Evolutionary conservation across 2,888 invertebrate genomes (phyloP).

Genomic region (Bimastos eiseni): DNA sequence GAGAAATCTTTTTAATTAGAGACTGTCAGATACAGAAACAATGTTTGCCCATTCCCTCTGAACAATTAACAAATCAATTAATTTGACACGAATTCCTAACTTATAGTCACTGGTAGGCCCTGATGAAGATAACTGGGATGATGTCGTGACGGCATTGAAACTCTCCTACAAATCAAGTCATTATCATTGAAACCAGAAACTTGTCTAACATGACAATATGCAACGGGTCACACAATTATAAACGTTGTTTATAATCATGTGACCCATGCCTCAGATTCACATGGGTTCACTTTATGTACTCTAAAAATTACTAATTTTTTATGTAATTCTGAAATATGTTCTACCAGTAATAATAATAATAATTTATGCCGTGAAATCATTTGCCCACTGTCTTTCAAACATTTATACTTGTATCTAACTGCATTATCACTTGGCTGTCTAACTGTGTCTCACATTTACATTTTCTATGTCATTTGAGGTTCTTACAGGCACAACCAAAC

Average conservation of each 20-base stretch:
- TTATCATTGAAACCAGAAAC: background rate
- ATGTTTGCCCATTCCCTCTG: background rate
- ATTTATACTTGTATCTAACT: too few relatives aligned
- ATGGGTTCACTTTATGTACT: background rate
- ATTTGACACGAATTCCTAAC: background rate
- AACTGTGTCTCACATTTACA: too few relatives aligned
- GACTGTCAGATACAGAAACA: background rate
- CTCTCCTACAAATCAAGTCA: background rate
- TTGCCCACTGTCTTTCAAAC: too few relatives aligned
- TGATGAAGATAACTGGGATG: background rate
- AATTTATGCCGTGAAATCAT: background rate
- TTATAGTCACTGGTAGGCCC: background rate
- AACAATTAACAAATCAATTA: background rate
- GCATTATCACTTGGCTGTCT: too few relatives aligned
- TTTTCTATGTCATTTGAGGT: too few relatives aligned
- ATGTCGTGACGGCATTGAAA: background rate
- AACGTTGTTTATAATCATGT: background rate
- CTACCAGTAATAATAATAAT: background rate
- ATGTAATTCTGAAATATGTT: background rate
- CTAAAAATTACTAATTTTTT: too few relatives aligned
- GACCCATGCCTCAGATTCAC: background rate
- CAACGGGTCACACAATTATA: too few relatives aligned
- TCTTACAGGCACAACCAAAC: background rate
- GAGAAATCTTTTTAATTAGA: background rate
- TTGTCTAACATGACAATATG: background rate